A percentile compares a stretch with the other conserved stretches of the same genome.
Evolutionary conservation across 1,140 invertebrate species (phyloP).

Genomic region (Wiebesia pumilae): DNA sequence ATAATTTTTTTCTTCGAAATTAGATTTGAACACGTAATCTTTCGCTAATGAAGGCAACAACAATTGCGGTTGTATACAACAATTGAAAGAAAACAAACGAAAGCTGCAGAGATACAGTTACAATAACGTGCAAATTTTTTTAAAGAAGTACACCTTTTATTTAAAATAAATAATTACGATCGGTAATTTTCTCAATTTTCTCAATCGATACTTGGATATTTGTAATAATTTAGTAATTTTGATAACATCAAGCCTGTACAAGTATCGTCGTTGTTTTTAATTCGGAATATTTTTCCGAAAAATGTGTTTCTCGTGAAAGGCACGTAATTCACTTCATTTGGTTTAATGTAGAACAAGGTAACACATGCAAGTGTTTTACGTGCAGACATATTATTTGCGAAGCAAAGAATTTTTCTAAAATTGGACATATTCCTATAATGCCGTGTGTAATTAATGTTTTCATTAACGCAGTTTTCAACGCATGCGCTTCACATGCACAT

Average conservation of each 20-base stretch:
- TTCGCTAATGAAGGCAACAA: background rate
- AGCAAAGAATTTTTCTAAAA: background rate
- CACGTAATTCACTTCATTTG: background rate
- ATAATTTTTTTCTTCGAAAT: constrained; percentile 20
- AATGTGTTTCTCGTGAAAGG: background rate
- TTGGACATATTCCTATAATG: background rate
- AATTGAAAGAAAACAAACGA: background rate
- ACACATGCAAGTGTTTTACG: background rate
- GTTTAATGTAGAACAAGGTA: background rate
- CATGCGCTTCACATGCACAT: background rate
- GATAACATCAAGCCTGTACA: too few species aligned
- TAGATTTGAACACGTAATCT: constrained; percentile 24
- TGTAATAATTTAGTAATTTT: too few species aligned
- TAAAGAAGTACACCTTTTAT: background rate
- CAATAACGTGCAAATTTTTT: background rate
- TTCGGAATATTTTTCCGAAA: background rate
- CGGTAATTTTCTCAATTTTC: too few species aligned
- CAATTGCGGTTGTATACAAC: background rate
- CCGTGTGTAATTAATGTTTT: constrained; percentile 10
- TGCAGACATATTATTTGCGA: background rate
- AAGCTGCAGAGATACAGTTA: background rate
- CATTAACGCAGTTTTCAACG: background rate
- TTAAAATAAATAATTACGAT: too few species aligned
- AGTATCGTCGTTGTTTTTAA: too few species aligned
- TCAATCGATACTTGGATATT: too few species aligned